Evolutionary conservation across 2,113 vertebrate genomes (phyloP).

Genomic region (Syrrhaptes paradoxus): DNA sequence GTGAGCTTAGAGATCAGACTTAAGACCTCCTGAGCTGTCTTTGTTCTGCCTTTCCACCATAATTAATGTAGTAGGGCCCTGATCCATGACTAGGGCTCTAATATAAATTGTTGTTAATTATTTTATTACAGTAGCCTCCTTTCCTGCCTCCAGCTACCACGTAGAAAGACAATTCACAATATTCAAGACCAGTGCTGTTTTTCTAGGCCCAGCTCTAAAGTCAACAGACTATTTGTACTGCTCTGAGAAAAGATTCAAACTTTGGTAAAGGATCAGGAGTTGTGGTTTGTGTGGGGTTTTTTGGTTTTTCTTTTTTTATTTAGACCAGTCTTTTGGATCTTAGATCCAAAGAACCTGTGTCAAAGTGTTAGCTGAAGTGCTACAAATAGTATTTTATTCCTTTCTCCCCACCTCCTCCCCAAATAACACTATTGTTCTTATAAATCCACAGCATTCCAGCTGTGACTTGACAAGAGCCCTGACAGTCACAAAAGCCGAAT

Average conservation of each 20-base stretch:
- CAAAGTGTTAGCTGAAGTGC: slow-evolving; percentile 22
- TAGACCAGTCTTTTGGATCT: neutral
- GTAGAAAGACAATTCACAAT: neutral
- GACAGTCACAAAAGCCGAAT: slow-evolving; percentile 37
- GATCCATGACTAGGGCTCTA: neutral
- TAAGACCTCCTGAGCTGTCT: neutral
- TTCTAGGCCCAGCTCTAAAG: neutral
- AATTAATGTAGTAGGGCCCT: neutral
- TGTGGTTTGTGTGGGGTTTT: neutral
- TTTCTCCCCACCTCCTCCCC: neutral
- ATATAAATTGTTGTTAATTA: neutral
- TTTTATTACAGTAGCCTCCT: neutral
- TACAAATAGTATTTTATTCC: slow-evolving; percentile 44
- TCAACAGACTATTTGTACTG: neutral
- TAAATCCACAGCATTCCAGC: slow-evolving; percentile 8
- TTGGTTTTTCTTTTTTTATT: neutral
- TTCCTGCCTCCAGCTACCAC: fast-evolving
- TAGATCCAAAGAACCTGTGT: neutral
- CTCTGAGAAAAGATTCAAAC: neutral
- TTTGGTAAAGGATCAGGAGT: neutral
- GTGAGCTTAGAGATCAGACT: neutral
- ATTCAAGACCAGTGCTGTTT: neutral
- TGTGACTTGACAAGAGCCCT: slow-evolving; percentile 11
- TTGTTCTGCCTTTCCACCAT: neutral
- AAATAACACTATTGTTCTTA: slow-evolving; percentile 56